Base-by-base conservation (phyloP, 2,113 vertebrate species). In the Neotoma lepida region DNA sequence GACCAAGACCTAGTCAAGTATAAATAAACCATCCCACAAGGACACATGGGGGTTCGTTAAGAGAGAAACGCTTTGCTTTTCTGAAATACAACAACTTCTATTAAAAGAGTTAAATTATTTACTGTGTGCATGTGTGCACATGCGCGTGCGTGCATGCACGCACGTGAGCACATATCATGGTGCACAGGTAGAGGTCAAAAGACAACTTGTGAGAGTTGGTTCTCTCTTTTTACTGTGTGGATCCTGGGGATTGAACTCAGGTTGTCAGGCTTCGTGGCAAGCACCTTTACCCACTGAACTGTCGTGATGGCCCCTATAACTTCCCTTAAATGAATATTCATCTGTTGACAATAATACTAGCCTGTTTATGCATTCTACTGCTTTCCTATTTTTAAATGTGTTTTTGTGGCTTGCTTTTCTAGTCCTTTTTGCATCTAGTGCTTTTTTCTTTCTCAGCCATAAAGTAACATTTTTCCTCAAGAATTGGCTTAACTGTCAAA, bases 381-480 rank as follows among this genome's bases (percentile, higher is more conserved):
- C 35, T 20, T 76, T 54, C 30, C 35, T 58, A 1, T 74, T 86
- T 51, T 66, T 46, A 76, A 86, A 81, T 41, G 12, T 35, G 58
- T 49, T 20, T 63, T 44, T 84, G 18, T 89, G 66, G 30, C 39
- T 85, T 89, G 26, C 49, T 90, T 82, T 64, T 51, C 28, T 18
- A 86, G 41, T 88, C 24, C 39, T n/a, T 41, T 74, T 54, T 87
- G 66, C 8, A 81, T 74, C 73, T 86, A 61, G 41, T 35, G 7
- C 44, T 35, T 87, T 77, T 68, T 26, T n/a, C 44, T 96, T 81
- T 92, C 86, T 66, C 20, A 81, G 80, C n/a, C 64, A 1, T 61
- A 66, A 94, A 94, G 77, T 78, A 89, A 73, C 41, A 28, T 56
- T 80, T 82, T 81, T 86, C 88, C 89, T 94, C 26, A 44, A 56